Evolutionary conservation across 2,113 vertebrate genomes (phyloP).

Genomic region (Istiophorus platypterus): DNA sequence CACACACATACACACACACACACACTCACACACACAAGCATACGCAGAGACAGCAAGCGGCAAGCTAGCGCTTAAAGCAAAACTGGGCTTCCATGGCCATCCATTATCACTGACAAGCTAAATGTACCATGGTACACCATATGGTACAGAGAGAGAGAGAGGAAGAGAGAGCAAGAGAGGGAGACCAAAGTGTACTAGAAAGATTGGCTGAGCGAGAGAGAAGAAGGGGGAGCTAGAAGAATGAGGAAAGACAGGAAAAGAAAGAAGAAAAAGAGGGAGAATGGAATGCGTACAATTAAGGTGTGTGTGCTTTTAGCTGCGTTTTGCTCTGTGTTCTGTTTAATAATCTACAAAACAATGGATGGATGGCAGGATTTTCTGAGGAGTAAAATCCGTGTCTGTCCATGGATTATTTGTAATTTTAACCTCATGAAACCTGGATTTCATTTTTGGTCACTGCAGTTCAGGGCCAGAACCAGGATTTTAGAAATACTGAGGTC

Average conservation of each 20-base stretch:
- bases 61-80: constrained; percentile 84
- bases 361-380: neutral
- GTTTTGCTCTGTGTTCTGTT: constrained; percentile 20
- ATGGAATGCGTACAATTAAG: constrained; percentile 42
- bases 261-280: constrained; percentile 22
- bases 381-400: neutral
- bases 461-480: too few species aligned
- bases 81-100: constrained; percentile 84
- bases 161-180: constrained; percentile 40
- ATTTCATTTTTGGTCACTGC: too few species aligned
- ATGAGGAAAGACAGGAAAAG: constrained; percentile 17
- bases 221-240: constrained; percentile 15
- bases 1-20: constrained; percentile 31
- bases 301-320: constrained; percentile 13
- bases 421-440: neutral
- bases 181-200: constrained; percentile 25
- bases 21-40: constrained; percentile 45
- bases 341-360: constrained; percentile 26
- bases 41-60: constrained; percentile 60
- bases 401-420: neutral
- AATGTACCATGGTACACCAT: constrained; percentile 84
- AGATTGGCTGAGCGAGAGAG: constrained; percentile 23
- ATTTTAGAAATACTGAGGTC: neutral
- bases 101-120: constrained; percentile 85
- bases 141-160: constrained; percentile 68